Conservation (phyloP, 2,113 vertebrate genomes). For the Tylochromis polylepis region DNA sequence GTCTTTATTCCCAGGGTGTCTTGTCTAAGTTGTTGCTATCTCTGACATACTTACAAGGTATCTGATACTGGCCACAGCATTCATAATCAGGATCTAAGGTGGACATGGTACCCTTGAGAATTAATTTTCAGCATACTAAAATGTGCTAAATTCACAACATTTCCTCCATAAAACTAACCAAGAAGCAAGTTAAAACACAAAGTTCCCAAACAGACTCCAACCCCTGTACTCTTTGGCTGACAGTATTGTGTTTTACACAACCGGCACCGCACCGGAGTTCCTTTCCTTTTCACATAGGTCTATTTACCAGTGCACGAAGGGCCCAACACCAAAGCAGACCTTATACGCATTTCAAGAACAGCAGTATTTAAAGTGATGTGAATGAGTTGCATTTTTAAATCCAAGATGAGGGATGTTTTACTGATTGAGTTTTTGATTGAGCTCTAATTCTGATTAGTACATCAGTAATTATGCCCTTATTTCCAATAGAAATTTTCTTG, state of each 20-base stretch:
- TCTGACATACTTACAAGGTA: background rate
- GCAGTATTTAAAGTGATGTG: background rate
- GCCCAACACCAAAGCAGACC: background rate
- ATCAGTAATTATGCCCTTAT: background rate
- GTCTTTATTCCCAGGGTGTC: too few relatives aligned
- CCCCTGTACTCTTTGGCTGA: too few relatives aligned
- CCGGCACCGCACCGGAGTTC: fast-evolving
- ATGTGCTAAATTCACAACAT: too few relatives aligned
- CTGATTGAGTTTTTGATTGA: background rate
- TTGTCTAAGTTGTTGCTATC: background rate
- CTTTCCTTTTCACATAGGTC: background rate
- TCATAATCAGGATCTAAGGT: background rate
- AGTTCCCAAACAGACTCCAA: too few relatives aligned
- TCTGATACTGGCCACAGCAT: background rate
- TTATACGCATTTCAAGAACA: background rate
- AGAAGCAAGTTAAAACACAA: background rate
- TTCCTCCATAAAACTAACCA: background rate
- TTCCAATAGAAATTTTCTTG: background rate
- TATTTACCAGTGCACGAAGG: background rate
- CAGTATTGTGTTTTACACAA: background rate
- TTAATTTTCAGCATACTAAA: background rate
- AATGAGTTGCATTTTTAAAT: background rate
- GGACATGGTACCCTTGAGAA: background rate
- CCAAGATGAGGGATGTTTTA: background rate
- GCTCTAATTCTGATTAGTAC: background rate